Evolutionary conservation across 2,113 vertebrate genomes (phyloP).

Genomic region (Tupaia chinensis): DNA sequence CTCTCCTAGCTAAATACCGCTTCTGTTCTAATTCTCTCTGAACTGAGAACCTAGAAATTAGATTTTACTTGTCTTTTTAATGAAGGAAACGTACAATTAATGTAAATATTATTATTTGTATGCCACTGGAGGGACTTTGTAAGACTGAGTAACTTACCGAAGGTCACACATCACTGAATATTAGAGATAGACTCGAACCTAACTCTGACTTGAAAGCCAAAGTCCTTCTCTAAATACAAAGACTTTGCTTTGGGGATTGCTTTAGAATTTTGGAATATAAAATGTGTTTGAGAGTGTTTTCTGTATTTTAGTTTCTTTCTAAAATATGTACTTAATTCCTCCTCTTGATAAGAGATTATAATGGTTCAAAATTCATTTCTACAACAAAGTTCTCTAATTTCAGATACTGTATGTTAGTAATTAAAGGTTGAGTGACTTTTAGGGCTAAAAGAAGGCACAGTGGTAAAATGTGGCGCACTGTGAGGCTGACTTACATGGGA

Average conservation of each 20-base stretch:
- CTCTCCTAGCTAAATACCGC: slow-evolving; percentile 61
- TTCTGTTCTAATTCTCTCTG: slow-evolving; percentile 43
- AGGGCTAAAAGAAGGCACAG: no score
- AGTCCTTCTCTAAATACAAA: background rate
- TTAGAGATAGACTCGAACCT: background rate
- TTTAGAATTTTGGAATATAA: slow-evolving; percentile 17
- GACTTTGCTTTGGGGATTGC: background rate
- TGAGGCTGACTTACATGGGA: no score
- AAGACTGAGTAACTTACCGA: background rate
- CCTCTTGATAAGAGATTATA: background rate
- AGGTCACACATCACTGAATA: background rate
- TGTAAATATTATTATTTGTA: slow-evolving; percentile 31
- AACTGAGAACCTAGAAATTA: slow-evolving; percentile 33
- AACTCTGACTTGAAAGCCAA: background rate
- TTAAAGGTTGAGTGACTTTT: slow-evolving; percentile 1
- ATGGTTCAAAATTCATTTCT: slow-evolving; percentile 14
- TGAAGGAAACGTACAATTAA: slow-evolving; percentile 27
- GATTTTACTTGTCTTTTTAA: slow-evolving; percentile 25
- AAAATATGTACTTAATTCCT: background rate
- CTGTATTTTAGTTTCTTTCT: slow-evolving; percentile 29
- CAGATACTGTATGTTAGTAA: background rate
- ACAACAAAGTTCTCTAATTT: background rate
- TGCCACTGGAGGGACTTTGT: background rate
- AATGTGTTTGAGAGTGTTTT: background rate
- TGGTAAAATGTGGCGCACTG: no score